Conservation (phyloP, 2,888 invertebrate genomes). For the Euzophera pinguis region DNA sequence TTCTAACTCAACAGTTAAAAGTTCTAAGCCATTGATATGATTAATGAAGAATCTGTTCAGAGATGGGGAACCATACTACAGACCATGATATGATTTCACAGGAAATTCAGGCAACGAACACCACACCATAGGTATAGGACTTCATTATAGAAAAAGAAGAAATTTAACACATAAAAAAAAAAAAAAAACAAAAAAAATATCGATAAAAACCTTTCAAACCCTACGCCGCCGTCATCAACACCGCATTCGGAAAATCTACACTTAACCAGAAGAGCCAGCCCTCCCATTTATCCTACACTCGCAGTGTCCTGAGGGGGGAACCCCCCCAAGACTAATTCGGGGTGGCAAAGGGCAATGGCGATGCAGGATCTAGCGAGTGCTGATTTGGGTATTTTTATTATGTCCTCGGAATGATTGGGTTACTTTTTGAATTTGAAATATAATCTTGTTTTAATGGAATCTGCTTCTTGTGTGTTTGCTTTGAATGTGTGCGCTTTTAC, state of each 20-base stretch:
- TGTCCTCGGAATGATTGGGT: background rate
- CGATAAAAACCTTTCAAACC: conserved; percentile 36
- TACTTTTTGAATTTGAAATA: background rate
- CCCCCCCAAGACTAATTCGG: conserved; percentile 50
- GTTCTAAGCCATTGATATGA: no score
- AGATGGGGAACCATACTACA: no score
- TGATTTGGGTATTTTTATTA: conserved; percentile 37
- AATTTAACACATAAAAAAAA: no score
- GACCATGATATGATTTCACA: no score
- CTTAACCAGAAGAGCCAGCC: conserved; percentile 80
- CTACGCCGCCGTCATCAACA: conserved; percentile 73
- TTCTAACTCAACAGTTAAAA: no score
- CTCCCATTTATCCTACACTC: conserved; percentile 80
- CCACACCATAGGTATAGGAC: no score
- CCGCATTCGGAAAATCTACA: conserved; percentile 81
- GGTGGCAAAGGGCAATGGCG: conserved; percentile 69
- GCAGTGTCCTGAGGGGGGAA: conserved; percentile 60
- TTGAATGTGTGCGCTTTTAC: no score
- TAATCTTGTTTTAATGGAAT: background rate
- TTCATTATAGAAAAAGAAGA: no score
- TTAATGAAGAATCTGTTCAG: no score
- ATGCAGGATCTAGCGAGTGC: conserved; percentile 53
- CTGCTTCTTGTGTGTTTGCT: no score
- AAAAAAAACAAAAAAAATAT: conserved; percentile 23
- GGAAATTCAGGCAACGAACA: no score